These are phyloP conservation scores for Seriola rivoliana DNA, from an alignment of 2,113 vertebrate genomes.

Conservation along the genomic window DNA sequence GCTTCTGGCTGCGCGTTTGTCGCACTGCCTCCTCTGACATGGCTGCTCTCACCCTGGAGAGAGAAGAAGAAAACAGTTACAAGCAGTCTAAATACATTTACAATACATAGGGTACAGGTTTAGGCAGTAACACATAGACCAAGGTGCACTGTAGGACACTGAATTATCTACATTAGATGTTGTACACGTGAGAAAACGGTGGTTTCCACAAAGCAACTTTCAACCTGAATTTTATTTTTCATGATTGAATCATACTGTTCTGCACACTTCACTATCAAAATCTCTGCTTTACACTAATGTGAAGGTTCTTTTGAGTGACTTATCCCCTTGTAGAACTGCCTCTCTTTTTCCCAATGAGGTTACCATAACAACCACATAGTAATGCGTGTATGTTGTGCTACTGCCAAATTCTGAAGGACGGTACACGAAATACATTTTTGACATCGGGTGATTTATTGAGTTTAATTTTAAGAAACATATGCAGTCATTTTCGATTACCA, in stretches of 20 bases:
- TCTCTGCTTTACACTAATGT: neutral
- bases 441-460: neutral
- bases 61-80: conserved; percentile 8
- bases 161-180: neutral
- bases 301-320: neutral
- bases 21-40: conserved; percentile 97
- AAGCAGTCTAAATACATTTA: neutral
- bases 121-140: neutral
- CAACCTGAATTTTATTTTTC: neutral
- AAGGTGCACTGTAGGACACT: neutral
- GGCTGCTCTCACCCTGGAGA: conserved; percentile 79
- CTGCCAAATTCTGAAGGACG: neutral
- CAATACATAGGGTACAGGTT: neutral
- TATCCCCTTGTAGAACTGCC: neutral
- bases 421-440: neutral
- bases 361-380: conserved; percentile 5
- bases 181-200: neutral
- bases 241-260: neutral
- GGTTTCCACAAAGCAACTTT: neutral
- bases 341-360: neutral
- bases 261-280: neutral
- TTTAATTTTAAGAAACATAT: neutral
- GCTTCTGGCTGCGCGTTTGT: conserved; percentile 95
- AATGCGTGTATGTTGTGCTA: neutral
- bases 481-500: neutral